Evolutionary conservation across 2,888 invertebrate genomes (phyloP).

Genomic region (Drosophila picticornis): DNA sequence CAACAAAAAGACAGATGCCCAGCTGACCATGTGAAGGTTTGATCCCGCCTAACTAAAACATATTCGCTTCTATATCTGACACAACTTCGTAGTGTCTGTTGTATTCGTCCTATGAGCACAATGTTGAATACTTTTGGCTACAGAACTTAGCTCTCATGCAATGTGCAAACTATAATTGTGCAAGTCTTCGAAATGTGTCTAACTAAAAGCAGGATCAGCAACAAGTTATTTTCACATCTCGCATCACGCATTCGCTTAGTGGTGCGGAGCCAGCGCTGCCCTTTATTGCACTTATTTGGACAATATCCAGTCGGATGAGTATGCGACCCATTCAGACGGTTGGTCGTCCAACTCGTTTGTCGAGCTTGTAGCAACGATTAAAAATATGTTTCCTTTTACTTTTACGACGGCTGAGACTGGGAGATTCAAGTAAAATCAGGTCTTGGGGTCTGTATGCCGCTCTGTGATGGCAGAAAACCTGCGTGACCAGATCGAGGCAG

Average conservation of each 20-base stretch:
- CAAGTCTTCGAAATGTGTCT: not conserved
- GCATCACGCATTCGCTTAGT: constrained; percentile 35
- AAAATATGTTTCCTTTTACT: constrained; percentile 68
- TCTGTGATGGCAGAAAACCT: constrained; percentile 37
- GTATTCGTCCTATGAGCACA: no score
- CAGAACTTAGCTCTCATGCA: not conserved
- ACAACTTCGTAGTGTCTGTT: no score
- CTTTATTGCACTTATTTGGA: constrained; percentile 2
- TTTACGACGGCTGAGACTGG: constrained; percentile 38
- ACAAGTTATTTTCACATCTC: not conserved
- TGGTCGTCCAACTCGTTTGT: constrained; percentile 39
- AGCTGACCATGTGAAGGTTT: not conserved
- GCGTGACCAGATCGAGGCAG: constrained; percentile 55
- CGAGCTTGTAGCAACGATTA: not conserved
- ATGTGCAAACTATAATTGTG: not conserved
- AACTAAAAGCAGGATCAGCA: not conserved
- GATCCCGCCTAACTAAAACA: not conserved
- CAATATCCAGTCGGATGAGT: constrained; percentile 41
- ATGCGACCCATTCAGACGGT: constrained; percentile 8
- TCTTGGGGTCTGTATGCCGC: constrained; percentile 68
- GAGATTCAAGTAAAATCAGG: constrained; percentile 54
- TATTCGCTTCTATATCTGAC: no score
- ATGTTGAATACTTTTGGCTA: not conserved
- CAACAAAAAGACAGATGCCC: not conserved
- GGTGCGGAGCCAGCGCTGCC: not conserved